A percentile compares a stretch with the other conserved stretches of the same genome.
Evolutionary conservation across 2,113 vertebrate genomes (phyloP).

Genomic region (Bubo bubo): DNA sequence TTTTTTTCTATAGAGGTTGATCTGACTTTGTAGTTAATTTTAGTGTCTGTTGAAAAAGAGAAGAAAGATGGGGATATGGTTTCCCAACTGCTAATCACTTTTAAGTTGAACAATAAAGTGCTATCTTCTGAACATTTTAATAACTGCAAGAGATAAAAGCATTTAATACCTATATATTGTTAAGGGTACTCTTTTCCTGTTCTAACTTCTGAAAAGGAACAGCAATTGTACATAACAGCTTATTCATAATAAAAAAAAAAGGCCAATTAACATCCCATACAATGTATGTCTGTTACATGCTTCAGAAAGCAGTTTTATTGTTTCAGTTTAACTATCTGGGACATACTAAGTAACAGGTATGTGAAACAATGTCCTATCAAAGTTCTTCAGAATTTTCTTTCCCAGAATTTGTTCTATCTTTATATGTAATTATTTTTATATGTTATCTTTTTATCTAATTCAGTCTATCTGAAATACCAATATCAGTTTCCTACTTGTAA

Average conservation of each 20-base stretch:
- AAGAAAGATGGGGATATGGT: background rate
- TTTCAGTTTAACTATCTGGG: background rate
- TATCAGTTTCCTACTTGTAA: constrained; percentile 25
- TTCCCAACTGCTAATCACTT: background rate
- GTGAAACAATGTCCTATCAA: background rate
- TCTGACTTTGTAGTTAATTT: background rate
- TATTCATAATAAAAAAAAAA: background rate
- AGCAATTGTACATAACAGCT: background rate
- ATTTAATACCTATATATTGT: background rate
- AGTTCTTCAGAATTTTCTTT: background rate
- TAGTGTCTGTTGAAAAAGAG: background rate
- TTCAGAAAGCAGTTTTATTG: background rate
- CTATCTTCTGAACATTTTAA: background rate
- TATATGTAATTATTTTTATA: background rate
- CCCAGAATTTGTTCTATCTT: background rate
- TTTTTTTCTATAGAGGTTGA: background rate
- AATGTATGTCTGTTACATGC: background rate
- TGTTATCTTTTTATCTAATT: background rate
- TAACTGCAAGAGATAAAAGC: background rate
- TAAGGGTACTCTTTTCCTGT: background rate
- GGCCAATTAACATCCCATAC: background rate
- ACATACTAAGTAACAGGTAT: background rate
- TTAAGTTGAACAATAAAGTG: background rate
- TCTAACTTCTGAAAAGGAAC: background rate
- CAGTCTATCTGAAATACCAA: background rate